phyloP scores from a whole-genome alignment of 2,797 vertebrate genomes.

The Amblyopsis hoosieri region DNA sequence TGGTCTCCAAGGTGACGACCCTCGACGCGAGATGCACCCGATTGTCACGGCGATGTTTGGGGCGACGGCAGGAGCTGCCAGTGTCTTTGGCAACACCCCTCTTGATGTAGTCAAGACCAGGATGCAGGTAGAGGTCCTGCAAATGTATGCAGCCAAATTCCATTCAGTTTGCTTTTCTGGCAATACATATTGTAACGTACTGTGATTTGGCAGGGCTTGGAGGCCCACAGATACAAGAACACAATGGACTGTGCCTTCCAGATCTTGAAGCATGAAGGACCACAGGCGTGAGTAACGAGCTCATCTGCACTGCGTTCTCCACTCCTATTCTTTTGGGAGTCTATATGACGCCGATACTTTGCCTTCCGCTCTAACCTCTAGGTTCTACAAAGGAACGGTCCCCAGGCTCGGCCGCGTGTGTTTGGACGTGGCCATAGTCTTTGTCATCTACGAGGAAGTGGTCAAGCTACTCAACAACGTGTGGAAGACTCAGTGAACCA shows the following conservation, averaged over 20 bases:
- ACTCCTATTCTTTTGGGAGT: too few species aligned
- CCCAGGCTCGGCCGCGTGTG: slow-evolving; percentile 76
- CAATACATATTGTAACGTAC: neutral
- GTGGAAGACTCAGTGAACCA: slow-evolving; percentile 75
- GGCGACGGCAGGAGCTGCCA: slow-evolving; percentile 82
- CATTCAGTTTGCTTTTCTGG: neutral
- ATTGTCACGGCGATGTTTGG: slow-evolving; percentile 82
- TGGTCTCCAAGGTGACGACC: slow-evolving; percentile 75
- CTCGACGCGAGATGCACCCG: slow-evolving; percentile 77
- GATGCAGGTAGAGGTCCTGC: slow-evolving; percentile 80
- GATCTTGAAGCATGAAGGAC: slow-evolving; percentile 84
- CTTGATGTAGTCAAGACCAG: slow-evolving; percentile 86
- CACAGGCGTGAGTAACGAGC: slow-evolving; percentile 76
- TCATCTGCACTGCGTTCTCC: neutral
- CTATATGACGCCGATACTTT: too few species aligned
- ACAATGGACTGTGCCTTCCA: slow-evolving; percentile 85
- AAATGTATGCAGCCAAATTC: neutral
- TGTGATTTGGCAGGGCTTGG: slow-evolving; percentile 73
- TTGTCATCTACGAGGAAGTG: slow-evolving; percentile 82
- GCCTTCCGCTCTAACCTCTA: slow-evolving; percentile 29
- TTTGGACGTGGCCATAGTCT: slow-evolving; percentile 79
- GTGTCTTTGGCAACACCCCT: slow-evolving; percentile 86
- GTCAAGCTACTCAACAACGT: slow-evolving; percentile 78
- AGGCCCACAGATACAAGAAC: slow-evolving; percentile 83
- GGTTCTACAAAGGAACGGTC: slow-evolving; percentile 83